Conservation (phyloP, 2,113 vertebrate species). For the Lepus timidus region DNA sequence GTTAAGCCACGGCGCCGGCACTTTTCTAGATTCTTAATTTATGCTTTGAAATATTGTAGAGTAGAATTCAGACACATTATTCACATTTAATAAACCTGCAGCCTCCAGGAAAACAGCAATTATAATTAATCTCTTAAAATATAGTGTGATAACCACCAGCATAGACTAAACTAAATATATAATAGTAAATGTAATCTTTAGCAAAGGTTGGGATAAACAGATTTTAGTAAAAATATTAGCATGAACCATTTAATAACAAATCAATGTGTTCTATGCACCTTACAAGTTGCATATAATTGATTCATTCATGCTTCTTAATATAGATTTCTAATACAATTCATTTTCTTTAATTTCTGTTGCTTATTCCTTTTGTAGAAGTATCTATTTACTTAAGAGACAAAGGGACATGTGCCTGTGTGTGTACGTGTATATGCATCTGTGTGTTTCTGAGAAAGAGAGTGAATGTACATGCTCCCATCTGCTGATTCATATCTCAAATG, state of each 20-base stretch:
- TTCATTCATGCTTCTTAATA: background rate
- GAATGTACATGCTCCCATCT: no score
- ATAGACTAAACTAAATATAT: background rate
- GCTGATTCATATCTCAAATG: no score
- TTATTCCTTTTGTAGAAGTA: no score
- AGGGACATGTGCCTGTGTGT: no score
- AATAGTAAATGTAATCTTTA: background rate
- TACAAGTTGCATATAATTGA: background rate
- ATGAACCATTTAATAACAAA: background rate
- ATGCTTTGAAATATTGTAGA: background rate
- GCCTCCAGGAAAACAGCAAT: constrained; percentile 2
- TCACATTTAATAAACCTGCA: background rate
- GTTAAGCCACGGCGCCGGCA: no score
- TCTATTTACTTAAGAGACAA: no score
- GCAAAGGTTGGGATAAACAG: background rate
- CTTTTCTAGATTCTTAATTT: constrained; percentile 20
- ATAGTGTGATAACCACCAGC: background rate
- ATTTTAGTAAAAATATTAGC: background rate
- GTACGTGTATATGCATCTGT: no score
- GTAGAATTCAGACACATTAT: background rate
- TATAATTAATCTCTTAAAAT: background rate
- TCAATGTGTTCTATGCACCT: background rate
- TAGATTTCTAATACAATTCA: background rate
- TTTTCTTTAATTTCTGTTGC: background rate
- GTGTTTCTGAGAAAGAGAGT: no score